Evolutionary conservation across 1,140 invertebrate genomes (phyloP).

Genomic region (Plodia interpunctella): DNA sequence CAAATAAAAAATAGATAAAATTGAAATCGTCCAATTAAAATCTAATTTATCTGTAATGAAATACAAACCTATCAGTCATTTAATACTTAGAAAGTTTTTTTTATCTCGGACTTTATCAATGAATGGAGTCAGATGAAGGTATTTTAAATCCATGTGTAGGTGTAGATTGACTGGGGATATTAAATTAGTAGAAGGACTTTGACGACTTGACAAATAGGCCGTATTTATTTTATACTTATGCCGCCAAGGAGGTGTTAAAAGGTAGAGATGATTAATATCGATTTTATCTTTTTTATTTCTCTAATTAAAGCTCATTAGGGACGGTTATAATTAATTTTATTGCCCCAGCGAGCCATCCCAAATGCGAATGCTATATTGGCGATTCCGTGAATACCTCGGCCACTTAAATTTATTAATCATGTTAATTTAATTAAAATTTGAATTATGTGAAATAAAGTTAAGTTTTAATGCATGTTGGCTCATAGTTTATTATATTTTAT

Average conservation of each 20-base stretch:
- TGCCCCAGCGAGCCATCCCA: too few relatives aligned
- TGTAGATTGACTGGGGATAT: constrained; percentile 35
- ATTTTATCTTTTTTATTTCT: background rate
- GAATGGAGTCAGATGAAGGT: constrained; percentile 32
- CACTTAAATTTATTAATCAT: too few relatives aligned
- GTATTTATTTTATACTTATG: constrained; percentile 1
- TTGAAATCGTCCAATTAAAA: background rate
- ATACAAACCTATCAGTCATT: constrained; percentile 12
- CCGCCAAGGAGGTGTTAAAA: constrained; percentile 5
- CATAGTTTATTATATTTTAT: too few relatives aligned
- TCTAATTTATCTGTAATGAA: constrained; percentile 8
- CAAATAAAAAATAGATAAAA: constrained; percentile 2
- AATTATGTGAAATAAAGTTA: too few relatives aligned
- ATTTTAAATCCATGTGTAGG: constrained; percentile 36
- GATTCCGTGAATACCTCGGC: too few relatives aligned
- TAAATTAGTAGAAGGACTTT: constrained; percentile 37
- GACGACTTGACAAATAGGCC: constrained; percentile 36
- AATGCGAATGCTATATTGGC: too few relatives aligned
- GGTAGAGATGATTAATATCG: background rate
- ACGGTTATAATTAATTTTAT: background rate
- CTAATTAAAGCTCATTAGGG: background rate
- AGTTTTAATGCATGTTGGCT: too few relatives aligned
- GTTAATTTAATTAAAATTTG: too few relatives aligned
- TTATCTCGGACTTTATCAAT: constrained; percentile 26
- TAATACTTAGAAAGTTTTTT: constrained; percentile 17